phyloP scores from a whole-genome alignment of 2,888 invertebrate genomes.

The Pseudoips prasinana region DNA sequence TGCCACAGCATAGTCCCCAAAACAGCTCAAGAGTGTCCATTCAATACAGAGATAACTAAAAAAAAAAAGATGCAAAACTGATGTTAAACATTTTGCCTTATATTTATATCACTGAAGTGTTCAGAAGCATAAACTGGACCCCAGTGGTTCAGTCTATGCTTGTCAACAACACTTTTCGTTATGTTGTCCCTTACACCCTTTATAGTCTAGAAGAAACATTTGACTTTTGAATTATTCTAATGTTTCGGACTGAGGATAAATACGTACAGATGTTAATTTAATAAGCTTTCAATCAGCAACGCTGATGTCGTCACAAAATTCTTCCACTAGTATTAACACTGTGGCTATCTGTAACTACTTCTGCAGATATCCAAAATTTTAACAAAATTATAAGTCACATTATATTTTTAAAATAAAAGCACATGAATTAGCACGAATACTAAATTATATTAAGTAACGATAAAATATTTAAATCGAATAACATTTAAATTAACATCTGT shows the following conservation, averaged over 20 bases:
- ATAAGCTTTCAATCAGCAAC: slow-evolving; percentile 7
- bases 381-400: slow-evolving; percentile 17
- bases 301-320: slow-evolving; percentile 24
- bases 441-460: slow-evolving; percentile 9
- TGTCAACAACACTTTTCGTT: too few relatives aligned
- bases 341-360: slow-evolving; percentile 10
- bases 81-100: too few relatives aligned
- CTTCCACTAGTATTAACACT: slow-evolving; percentile 27
- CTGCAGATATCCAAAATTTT: slow-evolving; percentile 4
- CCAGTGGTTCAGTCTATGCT: too few relatives aligned
- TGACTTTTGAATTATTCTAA: slow-evolving; percentile 16
- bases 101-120: too few relatives aligned
- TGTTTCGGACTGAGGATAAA: slow-evolving; percentile 15
- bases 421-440: slow-evolving; percentile 27
- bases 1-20: too few relatives aligned
- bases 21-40: too few relatives aligned
- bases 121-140: too few relatives aligned
- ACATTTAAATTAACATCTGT: slow-evolving; percentile 34
- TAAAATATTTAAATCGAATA: slow-evolving; percentile 3
- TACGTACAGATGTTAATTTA: slow-evolving; percentile 37
- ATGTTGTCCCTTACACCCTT: too few relatives aligned
- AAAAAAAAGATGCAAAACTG: too few relatives aligned
- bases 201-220: too few relatives aligned
- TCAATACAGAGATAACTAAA: too few relatives aligned
- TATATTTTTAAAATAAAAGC: slow-evolving; percentile 24